Evolutionary conservation across 2,888 invertebrate species (phyloP), one percentile per base, ranked within the genome.

Genomic region (Sphaerophoria rueppellii): DNA sequence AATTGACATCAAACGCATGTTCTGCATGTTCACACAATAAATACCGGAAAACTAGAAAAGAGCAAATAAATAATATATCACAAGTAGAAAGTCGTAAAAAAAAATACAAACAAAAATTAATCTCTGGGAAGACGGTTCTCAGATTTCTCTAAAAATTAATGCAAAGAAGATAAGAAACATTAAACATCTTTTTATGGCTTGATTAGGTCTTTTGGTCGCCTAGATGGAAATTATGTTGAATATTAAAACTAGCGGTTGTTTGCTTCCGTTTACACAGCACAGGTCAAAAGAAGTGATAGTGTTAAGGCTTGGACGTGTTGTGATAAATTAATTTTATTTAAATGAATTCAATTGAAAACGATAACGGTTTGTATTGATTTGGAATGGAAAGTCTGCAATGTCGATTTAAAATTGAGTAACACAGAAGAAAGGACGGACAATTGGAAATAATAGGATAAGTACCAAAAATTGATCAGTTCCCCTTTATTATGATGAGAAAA

Each of bases 41-140:
- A 34, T 37, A 50, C 40, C 48, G 67, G 24, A 40, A 40, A 54
- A 54, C 24, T 12, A 48, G 0, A 52, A 60, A 40, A 50, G 67
- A 40, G 40, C 50, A 34, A 34, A 37, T 54, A 67, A 24, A 52
- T 54, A 80, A 69, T 80, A 55, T 55, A 46, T 63, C 34, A 57
- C 74, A 60, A 43, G 67, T 76, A 82, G 81, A 82, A 72, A 82
- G 82, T 77, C 77, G 61, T 54, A 55, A 55, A 63, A 24, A 67
- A 48, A 70, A 69, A 63, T 71, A 55, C 48, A 50, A 55, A 63
- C n/a, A 67, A 48, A 70, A 69, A 63, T 50, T 69, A 67, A 67
- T 67, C 54, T 67, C 40, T 37, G 0, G 34, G 24, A 32, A 14
- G 12, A 50, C 34, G 35, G 40, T 67, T 54, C 32, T 54, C 52